phyloP scores from a whole-genome alignment of 2,888 invertebrate genomes.

The Scaptomyza cyrtandrae region DNA sequence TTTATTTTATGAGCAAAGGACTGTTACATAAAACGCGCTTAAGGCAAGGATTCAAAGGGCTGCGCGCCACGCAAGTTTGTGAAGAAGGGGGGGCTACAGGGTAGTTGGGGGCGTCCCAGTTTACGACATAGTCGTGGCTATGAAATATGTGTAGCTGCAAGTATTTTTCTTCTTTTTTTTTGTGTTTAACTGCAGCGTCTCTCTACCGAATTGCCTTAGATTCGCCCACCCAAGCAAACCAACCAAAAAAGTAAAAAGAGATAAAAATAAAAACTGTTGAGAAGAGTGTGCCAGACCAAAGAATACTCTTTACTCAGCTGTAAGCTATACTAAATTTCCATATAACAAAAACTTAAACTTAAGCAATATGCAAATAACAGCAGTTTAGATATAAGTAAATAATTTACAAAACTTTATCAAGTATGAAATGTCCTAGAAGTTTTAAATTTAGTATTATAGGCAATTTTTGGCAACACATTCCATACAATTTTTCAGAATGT shows the following conservation, averaged over 20 bases:
- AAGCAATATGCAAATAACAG: too few species aligned
- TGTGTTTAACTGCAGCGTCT: constrained; percentile 35
- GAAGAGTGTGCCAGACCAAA: background rate
- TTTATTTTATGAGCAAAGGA: constrained; percentile 63
- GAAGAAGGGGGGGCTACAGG: background rate
- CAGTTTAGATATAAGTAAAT: too few species aligned
- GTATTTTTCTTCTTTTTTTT: constrained; percentile 21
- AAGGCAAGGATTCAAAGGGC: constrained; percentile 58
- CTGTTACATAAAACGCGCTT: constrained; percentile 69
- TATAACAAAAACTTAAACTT: too few species aligned
- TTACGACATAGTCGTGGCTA: constrained; percentile 53
- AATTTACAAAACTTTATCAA: too few species aligned
- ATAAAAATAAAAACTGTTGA: constrained; percentile 19
- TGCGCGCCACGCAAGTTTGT: background rate
- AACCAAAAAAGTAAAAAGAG: constrained; percentile 13
- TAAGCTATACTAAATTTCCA: too few species aligned
- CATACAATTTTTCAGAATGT: background rate
- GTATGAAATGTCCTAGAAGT: too few species aligned
- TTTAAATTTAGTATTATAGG: too few species aligned
- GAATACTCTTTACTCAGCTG: background rate
- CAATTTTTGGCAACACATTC: background rate
- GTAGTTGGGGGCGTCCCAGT: constrained; percentile 31
- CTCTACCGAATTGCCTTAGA: constrained; percentile 61
- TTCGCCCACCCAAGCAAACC: constrained; percentile 21
- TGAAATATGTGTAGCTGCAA: constrained; percentile 40